Evolutionary conservation across 2,113 vertebrate species (phyloP), one percentile per base, ranked within the genome.

Genomic region (Halichoeres trimaculatus): DNA sequence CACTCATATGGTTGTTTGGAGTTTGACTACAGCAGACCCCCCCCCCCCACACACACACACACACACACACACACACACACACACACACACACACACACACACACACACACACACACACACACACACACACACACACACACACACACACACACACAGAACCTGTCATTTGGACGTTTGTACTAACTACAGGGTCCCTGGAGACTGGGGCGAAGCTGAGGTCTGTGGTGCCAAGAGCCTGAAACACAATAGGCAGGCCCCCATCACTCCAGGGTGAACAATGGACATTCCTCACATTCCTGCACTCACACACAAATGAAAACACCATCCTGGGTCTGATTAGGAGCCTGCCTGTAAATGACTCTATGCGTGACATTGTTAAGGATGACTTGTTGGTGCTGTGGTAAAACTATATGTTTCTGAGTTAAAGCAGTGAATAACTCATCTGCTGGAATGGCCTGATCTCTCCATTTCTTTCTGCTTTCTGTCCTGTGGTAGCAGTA

Each of bases 271-370:
- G 24, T 50, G 72, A 91, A 91, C 90, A 92, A 92, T 90, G 61
- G 76, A 72, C 91, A 92, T 92, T 91, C 90, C 53, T 75, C 19
- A 2, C 67, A 91, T 92, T 88, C 89, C 79, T 87, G 53, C 73
- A 63, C 70, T 56, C 35, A 57, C 64, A 73, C 38, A 70, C 63
- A 48, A 64, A 75, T 24, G 48, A 24, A 76, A 62, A 68, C 55
- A 73, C 62, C n/a, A 11, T 35, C 54, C 26, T 35, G 24, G 8
- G 17, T 12, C 10, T 88, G 78, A 54, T 50, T 82, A 87, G 69
- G 76, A 36, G 14, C 51, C 13, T 16, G 54, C 48, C 76, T 78
- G 56, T 67, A 65, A 76, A 70, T 54, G 30, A 54, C 59, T 76
- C 71, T n/a, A 34, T 48, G 22, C 35, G 17, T 56, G 64, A 61